Evolutionary conservation across 1,140 invertebrate genomes (phyloP).

Genomic region (Drosophila seguyi): DNA sequence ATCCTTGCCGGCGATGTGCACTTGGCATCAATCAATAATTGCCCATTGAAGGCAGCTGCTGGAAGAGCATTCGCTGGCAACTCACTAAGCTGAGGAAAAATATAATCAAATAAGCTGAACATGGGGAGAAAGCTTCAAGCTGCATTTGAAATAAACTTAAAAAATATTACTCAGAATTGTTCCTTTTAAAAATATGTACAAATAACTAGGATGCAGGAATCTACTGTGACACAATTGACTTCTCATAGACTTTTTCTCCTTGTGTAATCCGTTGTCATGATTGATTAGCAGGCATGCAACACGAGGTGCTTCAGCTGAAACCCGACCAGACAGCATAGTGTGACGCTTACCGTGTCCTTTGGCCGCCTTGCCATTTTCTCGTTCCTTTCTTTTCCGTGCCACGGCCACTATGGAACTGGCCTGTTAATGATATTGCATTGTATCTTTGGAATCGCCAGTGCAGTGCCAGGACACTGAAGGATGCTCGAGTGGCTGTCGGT

Average conservation of each 20-base stretch:
- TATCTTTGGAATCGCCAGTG: slow-evolving; percentile 67
- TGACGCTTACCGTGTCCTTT: slow-evolving; percentile 61
- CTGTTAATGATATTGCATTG: slow-evolving; percentile 50
- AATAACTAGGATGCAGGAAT: no score
- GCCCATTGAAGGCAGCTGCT: slow-evolving; percentile 79
- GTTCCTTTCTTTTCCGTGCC: slow-evolving; percentile 55
- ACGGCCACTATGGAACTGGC: slow-evolving; percentile 34
- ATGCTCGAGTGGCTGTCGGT: slow-evolving; percentile 29
- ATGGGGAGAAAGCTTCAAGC: neutral
- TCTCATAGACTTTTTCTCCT: neutral
- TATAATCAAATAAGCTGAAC: neutral
- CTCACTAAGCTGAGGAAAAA: slow-evolving; percentile 25
- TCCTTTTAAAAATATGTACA: no score
- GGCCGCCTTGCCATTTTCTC: slow-evolving; percentile 1
- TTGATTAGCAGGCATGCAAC: slow-evolving; percentile 81
- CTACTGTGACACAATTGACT: neutral
- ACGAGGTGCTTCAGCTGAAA: slow-evolving; percentile 74
- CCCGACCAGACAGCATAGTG: slow-evolving; percentile 75
- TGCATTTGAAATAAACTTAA: no score
- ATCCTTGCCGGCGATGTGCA: slow-evolving; percentile 48
- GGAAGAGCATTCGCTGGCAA: slow-evolving; percentile 59
- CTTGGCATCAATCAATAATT: slow-evolving; percentile 83
- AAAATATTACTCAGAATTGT: no score
- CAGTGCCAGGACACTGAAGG: slow-evolving; percentile 30
- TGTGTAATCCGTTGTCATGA: slow-evolving; percentile 48